Base-by-base conservation (phyloP, 2,888 invertebrate species). In the Volucella inanis region DNA sequence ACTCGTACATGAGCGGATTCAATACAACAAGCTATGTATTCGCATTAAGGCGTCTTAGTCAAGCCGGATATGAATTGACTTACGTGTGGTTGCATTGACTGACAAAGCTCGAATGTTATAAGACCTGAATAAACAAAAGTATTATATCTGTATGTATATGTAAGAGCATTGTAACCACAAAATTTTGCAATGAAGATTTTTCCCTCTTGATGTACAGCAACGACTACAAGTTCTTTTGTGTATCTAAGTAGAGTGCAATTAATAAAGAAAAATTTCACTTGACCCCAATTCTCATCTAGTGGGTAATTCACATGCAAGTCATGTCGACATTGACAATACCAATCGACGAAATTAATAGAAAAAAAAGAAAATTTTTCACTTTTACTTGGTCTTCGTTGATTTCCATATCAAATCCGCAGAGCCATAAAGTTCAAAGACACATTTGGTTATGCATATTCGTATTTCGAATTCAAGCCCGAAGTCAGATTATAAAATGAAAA, bases 1-100 rank as follows among this genome's bases (percentile, higher is more conserved):
- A 31, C 31, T 6, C 31, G 31, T 31, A 31, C 31, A 4, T 31
- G 31, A 31, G 31, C 31, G 31, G 31, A 31, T 31, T 31, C 31
- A 31, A 31, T 31, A 31, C 6, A 31, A 6, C 6, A 31, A 31
- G 6, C 31, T 1, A 6, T 31, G 31, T n/a, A n/a, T 31, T 31
- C 31, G 6, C 61, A 70, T 67, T 59, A 59, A 12, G 65, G 77
- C 71, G 65, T 72, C 67, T 74, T 62, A 78, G 62, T 50, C 74
- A 57, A 84, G 65, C 78, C 83, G 83, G 83, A 84, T 84, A 71
- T 65, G 64, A 81, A 49, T 31, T 79, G 68, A 84, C 79, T 79
- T 74, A 68, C 79, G 74, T 52, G 47, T 59, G 62, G 52, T 75
- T 75, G 68, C 75, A 74, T 80, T 54, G 54, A 71, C 70, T 67